phyloP scores from a whole-genome alignment of 2,888 invertebrate genomes.

The Ichneumoninae sp. region DNA sequence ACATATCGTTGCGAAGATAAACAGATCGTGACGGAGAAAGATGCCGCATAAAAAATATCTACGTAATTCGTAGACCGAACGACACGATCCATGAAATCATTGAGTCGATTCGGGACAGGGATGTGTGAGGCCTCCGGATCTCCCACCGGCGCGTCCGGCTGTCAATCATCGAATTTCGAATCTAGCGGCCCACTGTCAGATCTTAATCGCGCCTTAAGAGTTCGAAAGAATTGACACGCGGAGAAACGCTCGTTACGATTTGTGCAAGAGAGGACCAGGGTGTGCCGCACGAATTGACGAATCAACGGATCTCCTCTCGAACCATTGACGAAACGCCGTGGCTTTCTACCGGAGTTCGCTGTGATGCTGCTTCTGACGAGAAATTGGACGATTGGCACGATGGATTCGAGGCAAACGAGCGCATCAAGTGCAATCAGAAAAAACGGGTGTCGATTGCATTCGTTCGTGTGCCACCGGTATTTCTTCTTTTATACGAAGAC shows the following conservation, averaged over 20 bases:
- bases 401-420: slow-evolving; percentile 22
- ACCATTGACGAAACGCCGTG: neutral
- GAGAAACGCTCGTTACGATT: slow-evolving; percentile 45
- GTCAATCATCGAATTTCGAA: slow-evolving; percentile 70
- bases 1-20: neutral
- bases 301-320: neutral
- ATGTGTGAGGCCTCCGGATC: slow-evolving; percentile 36
- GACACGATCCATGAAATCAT: slow-evolving; percentile 47
- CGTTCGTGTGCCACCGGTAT: slow-evolving; percentile 32
- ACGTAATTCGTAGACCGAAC: slow-evolving; percentile 15
- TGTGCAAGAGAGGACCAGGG: neutral
- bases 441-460: slow-evolving; percentile 35
- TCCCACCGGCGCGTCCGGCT: slow-evolving; percentile 59
- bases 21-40: slow-evolving; percentile 8
- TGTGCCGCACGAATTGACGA: neutral
- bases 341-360: neutral
- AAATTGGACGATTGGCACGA: slow-evolving; percentile 29
- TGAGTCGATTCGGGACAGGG: slow-evolving; percentile 28
- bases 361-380: slow-evolving; percentile 7
- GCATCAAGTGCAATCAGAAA: slow-evolving; percentile 21
- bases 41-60: slow-evolving; percentile 31
- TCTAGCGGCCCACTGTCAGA: slow-evolving; percentile 63
- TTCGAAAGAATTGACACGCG: slow-evolving; percentile 40
- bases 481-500: slow-evolving; percentile 27
- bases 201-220: slow-evolving; percentile 47